Percentiles rank a stretch among this genome's conserved stretches.
These are phyloP conservation scores for Luscinia megarhynchos DNA, from an alignment of 2,797 vertebrate species.

Conservation along the genomic window DNA sequence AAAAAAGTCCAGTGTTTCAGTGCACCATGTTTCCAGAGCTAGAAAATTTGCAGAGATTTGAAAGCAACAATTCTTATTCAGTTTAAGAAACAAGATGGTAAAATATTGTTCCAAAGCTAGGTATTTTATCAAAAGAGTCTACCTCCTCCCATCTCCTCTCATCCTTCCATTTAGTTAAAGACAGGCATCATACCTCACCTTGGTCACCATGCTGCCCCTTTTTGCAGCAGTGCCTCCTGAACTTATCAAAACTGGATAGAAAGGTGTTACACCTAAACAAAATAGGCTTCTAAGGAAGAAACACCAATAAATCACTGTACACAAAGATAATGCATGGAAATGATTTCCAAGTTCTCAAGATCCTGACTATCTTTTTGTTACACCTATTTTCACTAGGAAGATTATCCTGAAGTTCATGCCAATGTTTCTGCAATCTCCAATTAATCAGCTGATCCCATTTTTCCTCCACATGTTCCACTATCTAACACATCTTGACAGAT, in stretches of 20 bases:
- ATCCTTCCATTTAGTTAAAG: not conserved
- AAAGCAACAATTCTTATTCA: not conserved
- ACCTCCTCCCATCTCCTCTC: not conserved
- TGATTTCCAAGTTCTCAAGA: not conserved
- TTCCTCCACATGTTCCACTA: not conserved
- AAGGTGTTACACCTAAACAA: not conserved
- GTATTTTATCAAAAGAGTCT: not conserved
- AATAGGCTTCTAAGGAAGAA: not conserved
- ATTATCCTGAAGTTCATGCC: not conserved
- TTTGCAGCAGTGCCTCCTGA: not conserved
- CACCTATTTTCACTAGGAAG: not conserved
- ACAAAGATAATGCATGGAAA: not conserved
- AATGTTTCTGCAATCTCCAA: not conserved
- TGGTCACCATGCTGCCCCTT: not conserved
- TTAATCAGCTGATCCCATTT: not conserved
- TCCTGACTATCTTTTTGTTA: not conserved
- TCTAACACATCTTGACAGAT: not conserved
- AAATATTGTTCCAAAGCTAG: not conserved
- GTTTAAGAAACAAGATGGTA: not conserved
- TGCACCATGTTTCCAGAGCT: not conserved
- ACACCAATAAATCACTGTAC: not conserved
- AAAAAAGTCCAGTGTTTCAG: not conserved
- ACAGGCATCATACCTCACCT: not conserved
- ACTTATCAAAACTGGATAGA: not conserved
- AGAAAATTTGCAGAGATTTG: not conserved